These are phyloP conservation scores for Takifugu ocellatus DNA, from an alignment of 2,797 vertebrate genomes.

Conservation along the genomic window DNA sequence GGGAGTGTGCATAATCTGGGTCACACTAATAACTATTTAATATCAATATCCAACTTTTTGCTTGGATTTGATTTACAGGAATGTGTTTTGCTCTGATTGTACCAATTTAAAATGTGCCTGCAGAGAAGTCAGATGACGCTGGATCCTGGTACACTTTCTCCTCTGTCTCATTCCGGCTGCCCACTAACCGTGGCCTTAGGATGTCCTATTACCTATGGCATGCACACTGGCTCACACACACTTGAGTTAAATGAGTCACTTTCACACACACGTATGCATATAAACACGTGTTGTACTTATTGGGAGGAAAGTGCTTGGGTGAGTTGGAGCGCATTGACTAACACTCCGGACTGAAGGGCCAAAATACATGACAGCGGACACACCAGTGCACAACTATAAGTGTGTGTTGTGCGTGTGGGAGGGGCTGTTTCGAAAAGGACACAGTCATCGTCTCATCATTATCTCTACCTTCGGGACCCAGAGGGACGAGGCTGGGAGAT, in stretches of 20 bases:
- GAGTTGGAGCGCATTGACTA: conserved; percentile 44
- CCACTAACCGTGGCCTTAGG: conserved; percentile 7
- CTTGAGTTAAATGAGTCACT: conserved; percentile 34
- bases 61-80: conserved; percentile 3
- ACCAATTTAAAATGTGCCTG: not conserved
- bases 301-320: conserved; percentile 16
- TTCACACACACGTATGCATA: conserved; percentile 8
- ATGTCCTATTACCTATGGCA: conserved; percentile 23
- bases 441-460: conserved; percentile 22
- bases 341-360: conserved; percentile 52
- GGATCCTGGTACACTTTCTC: no score
- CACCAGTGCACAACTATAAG: not conserved
- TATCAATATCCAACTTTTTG: not conserved
- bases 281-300: conserved; percentile 33
- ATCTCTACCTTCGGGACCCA: conserved; percentile 31
- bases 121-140: conserved; percentile 20
- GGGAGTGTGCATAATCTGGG: not conserved
- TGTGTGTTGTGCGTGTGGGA: not conserved
- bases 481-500: conserved; percentile 18
- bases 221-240: conserved; percentile 34
- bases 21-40: conserved; percentile 9
- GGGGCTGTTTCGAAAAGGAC: conserved; percentile 33
- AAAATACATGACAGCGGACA: conserved; percentile 36
- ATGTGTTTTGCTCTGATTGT: conserved; percentile 7
- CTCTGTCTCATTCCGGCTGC: conserved; percentile 11